Evolutionary conservation across 2,888 invertebrate species (phyloP).

Genomic region (Limnephilus auricula): DNA sequence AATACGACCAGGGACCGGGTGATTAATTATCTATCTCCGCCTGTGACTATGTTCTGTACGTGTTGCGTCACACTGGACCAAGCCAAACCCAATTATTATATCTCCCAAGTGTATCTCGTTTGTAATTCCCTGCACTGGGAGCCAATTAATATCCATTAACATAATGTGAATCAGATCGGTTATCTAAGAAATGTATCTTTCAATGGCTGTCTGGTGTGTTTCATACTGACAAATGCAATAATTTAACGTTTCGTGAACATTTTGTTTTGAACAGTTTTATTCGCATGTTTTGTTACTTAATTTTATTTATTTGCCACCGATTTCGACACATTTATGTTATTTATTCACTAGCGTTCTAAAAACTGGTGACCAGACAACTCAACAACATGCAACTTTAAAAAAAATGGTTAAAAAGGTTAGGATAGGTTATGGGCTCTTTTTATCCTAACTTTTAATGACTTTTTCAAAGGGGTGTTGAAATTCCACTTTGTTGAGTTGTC

Average conservation of each 20-base stretch:
- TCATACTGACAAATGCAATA: background rate
- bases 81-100: constrained; percentile 1
- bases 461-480: too few relatives aligned
- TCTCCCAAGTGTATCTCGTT: background rate
- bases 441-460: too few relatives aligned
- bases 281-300: too few relatives aligned
- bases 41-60: background rate
- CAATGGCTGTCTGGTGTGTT: background rate
- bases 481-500: too few relatives aligned
- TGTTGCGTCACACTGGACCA: background rate
- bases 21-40: constrained; percentile 14
- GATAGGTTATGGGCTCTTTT: too few relatives aligned
- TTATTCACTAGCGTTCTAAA: too few relatives aligned
- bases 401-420: too few relatives aligned
- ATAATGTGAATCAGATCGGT: background rate
- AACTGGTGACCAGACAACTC: too few relatives aligned
- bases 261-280: too few relatives aligned
- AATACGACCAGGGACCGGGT: background rate
- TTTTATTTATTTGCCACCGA: too few relatives aligned
- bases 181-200: background rate
- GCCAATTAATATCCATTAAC: background rate
- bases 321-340: too few relatives aligned
- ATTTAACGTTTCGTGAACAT: background rate
- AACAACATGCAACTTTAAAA: too few relatives aligned
- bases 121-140: background rate